phyloP scores from a whole-genome alignment of 2,113 vertebrate species.

The Chinchilla lanigera region DNA sequence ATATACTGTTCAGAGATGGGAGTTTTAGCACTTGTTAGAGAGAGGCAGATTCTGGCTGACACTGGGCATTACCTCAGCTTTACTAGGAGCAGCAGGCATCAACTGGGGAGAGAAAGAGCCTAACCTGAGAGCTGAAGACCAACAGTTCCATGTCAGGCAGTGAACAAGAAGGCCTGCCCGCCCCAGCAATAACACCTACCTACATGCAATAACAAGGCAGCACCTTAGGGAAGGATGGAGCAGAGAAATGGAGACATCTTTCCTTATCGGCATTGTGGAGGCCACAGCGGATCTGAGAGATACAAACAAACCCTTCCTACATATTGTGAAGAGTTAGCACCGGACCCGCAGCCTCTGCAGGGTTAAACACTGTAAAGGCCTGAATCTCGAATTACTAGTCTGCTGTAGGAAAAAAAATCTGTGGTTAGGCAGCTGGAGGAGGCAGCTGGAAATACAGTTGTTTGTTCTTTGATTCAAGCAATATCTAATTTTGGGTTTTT shows the following conservation, averaged over 20 bases:
- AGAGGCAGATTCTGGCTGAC: background rate
- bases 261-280: background rate
- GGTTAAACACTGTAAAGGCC: background rate
- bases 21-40: background rate
- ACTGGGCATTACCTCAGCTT: background rate
- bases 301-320: background rate
- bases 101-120: background rate
- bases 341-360: background rate
- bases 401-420: background rate
- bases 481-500: constrained; percentile 9
- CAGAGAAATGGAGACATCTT: background rate
- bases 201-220: background rate
- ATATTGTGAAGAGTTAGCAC: background rate
- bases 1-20: background rate
- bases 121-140: background rate
- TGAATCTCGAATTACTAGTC: background rate
- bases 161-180: background rate
- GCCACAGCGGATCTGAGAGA: background rate
- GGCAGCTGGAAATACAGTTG: background rate
- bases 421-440: background rate
- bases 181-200: background rate
- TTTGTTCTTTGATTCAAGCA: constrained; percentile 36
- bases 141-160: background rate
- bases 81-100: background rate
- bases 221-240: background rate